Conservation (phyloP, 23 tunicate genomes). For the Styela clava region DNA sequence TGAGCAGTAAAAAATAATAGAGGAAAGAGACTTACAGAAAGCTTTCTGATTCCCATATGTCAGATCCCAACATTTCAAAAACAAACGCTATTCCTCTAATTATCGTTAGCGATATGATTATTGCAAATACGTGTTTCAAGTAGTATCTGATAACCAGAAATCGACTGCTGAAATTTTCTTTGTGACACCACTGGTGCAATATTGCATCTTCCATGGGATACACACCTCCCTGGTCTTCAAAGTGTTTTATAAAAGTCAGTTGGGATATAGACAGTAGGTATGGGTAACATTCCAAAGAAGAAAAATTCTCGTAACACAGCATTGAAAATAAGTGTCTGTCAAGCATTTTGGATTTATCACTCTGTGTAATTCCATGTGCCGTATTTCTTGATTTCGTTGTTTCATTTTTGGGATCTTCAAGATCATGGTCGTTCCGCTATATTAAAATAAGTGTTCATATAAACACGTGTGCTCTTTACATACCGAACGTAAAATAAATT, state of each 20-base stretch:
- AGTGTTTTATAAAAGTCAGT: not conserved
- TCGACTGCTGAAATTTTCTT: conserved; percentile 6
- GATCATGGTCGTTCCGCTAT: no score
- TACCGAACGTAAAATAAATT: no score
- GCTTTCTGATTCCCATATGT: conserved; percentile 12
- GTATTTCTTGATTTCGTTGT: no score
- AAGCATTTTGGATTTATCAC: not conserved
- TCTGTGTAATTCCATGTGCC: not conserved
- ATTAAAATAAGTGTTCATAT: no score
- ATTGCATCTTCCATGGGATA: conserved; percentile 23
- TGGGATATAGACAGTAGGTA: conserved; percentile 8
- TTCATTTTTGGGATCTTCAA: no score
- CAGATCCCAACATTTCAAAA: conserved; percentile 11
- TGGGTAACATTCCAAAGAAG: not conserved
- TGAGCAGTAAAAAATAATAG: no score
- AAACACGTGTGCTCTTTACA: no score
- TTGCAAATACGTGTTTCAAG: conserved; percentile 16
- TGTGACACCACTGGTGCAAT: conserved; percentile 18
- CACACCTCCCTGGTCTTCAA: not conserved
- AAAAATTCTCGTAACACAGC: conserved; percentile 27
- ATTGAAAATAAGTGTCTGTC: conserved; percentile 24
- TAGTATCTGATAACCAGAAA: conserved; percentile 16
- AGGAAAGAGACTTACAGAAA: conserved; percentile 15
- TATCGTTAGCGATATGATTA: not conserved
- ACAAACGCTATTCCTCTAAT: not conserved